Conservation (phyloP, 2,888 invertebrate genomes). For the Cantharis rufa region DNA sequence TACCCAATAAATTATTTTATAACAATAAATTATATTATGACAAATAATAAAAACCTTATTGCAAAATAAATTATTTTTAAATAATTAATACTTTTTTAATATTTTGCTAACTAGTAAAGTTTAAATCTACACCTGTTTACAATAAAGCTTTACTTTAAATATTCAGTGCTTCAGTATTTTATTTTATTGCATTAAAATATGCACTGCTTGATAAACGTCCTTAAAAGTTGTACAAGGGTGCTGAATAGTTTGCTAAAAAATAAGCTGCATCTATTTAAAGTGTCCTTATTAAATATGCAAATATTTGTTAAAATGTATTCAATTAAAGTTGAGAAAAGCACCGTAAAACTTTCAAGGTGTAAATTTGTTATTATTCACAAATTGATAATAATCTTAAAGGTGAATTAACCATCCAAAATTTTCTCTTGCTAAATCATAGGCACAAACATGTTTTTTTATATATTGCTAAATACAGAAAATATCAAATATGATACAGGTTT, state of each 20-base stretch:
- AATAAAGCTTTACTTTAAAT: neutral
- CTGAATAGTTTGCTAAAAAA: neutral
- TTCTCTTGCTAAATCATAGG: neutral
- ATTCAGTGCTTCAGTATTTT: neutral
- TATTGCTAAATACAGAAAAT: neutral
- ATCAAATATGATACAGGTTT: neutral
- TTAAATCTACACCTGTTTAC: neutral
- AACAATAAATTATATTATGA: neutral
- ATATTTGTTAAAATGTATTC: neutral
- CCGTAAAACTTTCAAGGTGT: neutral
- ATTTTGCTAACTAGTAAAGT: neutral
- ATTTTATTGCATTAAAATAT: neutral
- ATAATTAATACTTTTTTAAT: neutral
- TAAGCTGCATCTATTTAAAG: neutral
- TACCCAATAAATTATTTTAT: neutral
- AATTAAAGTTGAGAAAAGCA: neutral
- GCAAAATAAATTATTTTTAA: neutral
- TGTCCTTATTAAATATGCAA: neutral
- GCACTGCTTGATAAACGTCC: neutral
- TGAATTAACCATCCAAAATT: neutral
- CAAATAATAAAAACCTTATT: neutral
- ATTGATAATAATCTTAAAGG: neutral
- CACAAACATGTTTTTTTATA: neutral
- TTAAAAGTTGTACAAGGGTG: neutral
- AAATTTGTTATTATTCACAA: neutral